Evolutionary conservation across 1,140 invertebrate species (phyloP), one percentile per base, ranked within the genome.

Genomic region (Marisa cornuarietis): DNA sequence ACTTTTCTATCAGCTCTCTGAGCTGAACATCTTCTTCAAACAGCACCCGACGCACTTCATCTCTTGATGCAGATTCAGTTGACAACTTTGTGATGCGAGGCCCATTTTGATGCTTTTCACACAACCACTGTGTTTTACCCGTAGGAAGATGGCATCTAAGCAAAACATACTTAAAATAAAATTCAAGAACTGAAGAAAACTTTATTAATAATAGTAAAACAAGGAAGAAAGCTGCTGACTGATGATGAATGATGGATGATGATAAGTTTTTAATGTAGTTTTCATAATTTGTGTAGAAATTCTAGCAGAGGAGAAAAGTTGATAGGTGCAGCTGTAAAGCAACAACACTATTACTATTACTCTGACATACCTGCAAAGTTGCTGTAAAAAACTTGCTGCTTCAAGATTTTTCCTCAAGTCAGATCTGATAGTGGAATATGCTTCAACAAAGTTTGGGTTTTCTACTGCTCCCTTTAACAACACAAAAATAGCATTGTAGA

Each of bases 41-140:
- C 20, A 87, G 71, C 14, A 85, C 82, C 22, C 78, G 73, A 13
- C 76, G 66, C 9, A 79, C 79, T 51, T 84, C 84, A 54, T 83
- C 83, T 16, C 73, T 79, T 16, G 84, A 81, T 6, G 80, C 71
- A 4, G 82, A 80, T 24, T 85, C 85, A 1, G 75, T 83, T 42
- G 79, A 83, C 61, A 88, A 83, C 65, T 85, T 85, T 42, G 85
- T 85, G 49, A 89, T 87, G 18, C 87, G 83, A n/a, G 86, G 81
- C 9, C 84, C 84, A 26, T 83, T 81, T 71, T 87, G 84, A 75
- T 91, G 89, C 42, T 86, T 75, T 5, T 83, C 78, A 84, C 90
- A 91, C 58, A 91, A 78, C 90, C 90, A 91, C 66, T 86, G 83
- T 71, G 90, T 85, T 82, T 90, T 90, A 22, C 90, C 90, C 83